Base-by-base conservation (phyloP, 2,888 invertebrate genomes). In the Oligia latruncula region DNA sequence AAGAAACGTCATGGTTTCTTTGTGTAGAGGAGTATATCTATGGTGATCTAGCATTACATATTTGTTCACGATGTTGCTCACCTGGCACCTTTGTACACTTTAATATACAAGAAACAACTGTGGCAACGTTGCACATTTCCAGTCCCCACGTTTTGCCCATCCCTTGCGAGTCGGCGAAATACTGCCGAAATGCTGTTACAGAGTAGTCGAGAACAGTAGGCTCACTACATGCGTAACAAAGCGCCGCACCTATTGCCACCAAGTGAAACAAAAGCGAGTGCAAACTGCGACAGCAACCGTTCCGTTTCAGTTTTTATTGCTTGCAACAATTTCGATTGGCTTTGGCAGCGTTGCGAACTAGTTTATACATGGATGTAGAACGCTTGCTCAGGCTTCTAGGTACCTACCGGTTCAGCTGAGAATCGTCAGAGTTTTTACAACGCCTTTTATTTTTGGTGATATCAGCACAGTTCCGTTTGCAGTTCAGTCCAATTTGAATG, bases 81-180 rank as follows among this genome's bases (percentile, higher is more conserved):
- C 6, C 15, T 29, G 2, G 40, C 64, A 60, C 52, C 35, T 60
- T n/a, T 60, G 40, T 58, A 62, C 62, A 20, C 40, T 71, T 71
- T 71, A 67, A 84, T 74, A 74, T 67, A 79, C 72, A 78, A 77
- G 71, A 83, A 70, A 29, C 52, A 35, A 58, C n/a, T 72, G 60
- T 66, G 71, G 70, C 86, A 60, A 86, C 77, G 77, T 83, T 86
- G 84, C 84, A 86, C 83, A 74, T 77, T 75, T 81, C 13, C 55
- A 43, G 29, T 55, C 8, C 73, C 80, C 85, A 83, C 77, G 85
- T 83, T 67, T 70, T 49, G 71, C 72, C 80, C 86, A 86, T 83
- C 46, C 70, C 80, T 86, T 80, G 62, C 60, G 58, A 76, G 55
- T 52, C n/a, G 40, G 66, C 15, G 13, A 64, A 76, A 77, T 68